Conservation (phyloP, 2,797 vertebrate species). For the Cirrhinus molitorella region DNA sequence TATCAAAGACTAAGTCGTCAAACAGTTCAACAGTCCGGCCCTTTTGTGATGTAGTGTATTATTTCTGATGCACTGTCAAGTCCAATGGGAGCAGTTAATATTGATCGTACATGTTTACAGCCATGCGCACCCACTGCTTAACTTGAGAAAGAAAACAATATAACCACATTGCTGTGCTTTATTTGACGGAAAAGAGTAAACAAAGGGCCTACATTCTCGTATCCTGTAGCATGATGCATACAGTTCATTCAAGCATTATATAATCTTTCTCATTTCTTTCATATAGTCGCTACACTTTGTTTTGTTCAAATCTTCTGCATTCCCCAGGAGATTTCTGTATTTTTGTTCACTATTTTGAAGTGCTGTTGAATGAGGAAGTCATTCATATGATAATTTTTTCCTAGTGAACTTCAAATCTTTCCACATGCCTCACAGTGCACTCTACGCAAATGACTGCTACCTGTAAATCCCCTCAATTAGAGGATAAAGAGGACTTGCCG, state of each 20-base stretch:
- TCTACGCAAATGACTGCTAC: slow-evolving; percentile 15
- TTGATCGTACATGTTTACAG: slow-evolving; percentile 40
- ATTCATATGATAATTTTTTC: slow-evolving; percentile 30
- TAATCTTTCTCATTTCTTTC: not conserved
- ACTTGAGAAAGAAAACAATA: slow-evolving; percentile 40
- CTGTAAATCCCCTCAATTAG: slow-evolving; percentile 48
- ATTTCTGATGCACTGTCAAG: slow-evolving; percentile 56
- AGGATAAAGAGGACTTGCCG: slow-evolving; percentile 16
- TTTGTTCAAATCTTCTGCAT: not conserved
- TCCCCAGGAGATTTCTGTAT: not conserved
- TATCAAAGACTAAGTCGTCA: slow-evolving; percentile 50
- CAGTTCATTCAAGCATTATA: not conserved
- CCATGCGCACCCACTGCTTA: not conserved
- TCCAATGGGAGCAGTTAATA: slow-evolving; percentile 58
- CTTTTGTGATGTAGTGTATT: slow-evolving; percentile 52
- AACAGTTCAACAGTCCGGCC: slow-evolving; percentile 28
- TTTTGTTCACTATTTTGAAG: slow-evolving; percentile 18
- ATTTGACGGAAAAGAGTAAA: slow-evolving; percentile 37
- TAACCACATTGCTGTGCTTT: slow-evolving; percentile 28
- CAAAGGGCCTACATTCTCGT: slow-evolving; percentile 25
- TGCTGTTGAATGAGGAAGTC: slow-evolving; percentile 27
- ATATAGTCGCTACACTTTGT: slow-evolving; percentile 11
- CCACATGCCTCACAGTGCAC: not conserved
- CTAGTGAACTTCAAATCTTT: slow-evolving; percentile 32
- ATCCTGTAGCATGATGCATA: not conserved